These are phyloP conservation scores for Corythaixoides concolor DNA, from an alignment of 2,113 vertebrate species.

Conservation along the genomic window DNA sequence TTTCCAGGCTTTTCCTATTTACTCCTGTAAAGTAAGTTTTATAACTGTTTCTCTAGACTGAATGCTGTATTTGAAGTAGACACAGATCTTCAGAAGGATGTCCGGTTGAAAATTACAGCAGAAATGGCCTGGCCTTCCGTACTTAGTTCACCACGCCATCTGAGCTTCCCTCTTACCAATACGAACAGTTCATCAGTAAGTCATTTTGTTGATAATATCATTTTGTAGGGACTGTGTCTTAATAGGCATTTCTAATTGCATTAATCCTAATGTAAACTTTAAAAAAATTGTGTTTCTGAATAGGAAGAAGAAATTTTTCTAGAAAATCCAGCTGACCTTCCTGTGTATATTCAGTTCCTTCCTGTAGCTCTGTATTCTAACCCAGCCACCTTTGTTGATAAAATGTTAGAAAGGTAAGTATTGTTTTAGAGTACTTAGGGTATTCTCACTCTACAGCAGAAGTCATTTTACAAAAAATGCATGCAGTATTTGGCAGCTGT, in stretches of 20 bases:
- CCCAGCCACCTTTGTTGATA: conserved; percentile 86
- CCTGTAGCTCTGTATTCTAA: conserved; percentile 90
- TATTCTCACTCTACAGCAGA: not conserved
- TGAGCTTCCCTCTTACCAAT: conserved; percentile 92
- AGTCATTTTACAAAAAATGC: not conserved
- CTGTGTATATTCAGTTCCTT: conserved; percentile 89
- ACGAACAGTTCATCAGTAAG: conserved; percentile 96
- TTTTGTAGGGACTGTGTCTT: not conserved
- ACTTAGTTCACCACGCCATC: conserved; percentile 80
- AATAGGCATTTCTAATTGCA: not conserved
- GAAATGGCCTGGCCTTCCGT: conserved; percentile 92
- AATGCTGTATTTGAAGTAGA: conserved; percentile 93
- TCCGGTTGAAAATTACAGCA: conserved; percentile 86
- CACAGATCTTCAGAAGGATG: conserved; percentile 95
- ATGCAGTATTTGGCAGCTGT: not conserved
- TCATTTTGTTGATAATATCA: not conserved
- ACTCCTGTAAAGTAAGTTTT: not conserved
- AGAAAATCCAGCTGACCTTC: conserved; percentile 91
- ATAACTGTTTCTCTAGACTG: conserved; percentile 71
- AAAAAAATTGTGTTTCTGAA: conserved; percentile 7
- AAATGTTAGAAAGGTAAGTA: conserved; percentile 85
- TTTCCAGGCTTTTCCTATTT: not conserved
- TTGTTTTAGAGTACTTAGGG: not conserved
- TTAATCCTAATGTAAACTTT: not conserved
- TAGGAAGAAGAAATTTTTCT: conserved; percentile 92